Base-by-base conservation (phyloP, 2,797 vertebrate genomes). In the Steatocranus sp. region DNA sequence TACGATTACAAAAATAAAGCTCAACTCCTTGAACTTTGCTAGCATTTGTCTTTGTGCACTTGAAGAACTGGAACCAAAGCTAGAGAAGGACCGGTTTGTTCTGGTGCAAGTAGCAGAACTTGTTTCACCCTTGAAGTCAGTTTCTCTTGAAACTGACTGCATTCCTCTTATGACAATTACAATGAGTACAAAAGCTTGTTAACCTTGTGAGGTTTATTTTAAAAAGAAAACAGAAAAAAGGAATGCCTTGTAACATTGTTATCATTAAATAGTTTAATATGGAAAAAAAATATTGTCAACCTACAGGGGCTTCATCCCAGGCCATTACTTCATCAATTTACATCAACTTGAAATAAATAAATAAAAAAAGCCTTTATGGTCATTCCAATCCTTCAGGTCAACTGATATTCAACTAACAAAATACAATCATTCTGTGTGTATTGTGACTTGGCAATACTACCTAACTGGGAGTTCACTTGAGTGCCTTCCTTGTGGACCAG, bases 331-430 rank as follows among this genome's bases (percentile, higher is more conserved):
- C 75, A 86, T 82, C 48, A 84, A 18, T 9, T 34, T 41, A 82
- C 27, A 79, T 81, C 18, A 80, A 87, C 63, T 78, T 88, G 8
- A 87, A 90, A 88, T 88, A 89, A 91, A 94, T 91, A 48, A 56
- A 56, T 30, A 56, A 30, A 56, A 56, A 63, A 12, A 78, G 82
- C 14, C 38, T 75, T 79, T 43, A 73, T 49, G 75, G 36, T 77
- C 41, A 53, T 80, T 83, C 41, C 58, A 81, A 79, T 91, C 85
- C 85, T 89, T 91, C 48, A 85, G 32, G 41, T 48, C 79, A 83
- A 83, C 34, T 15, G 8, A 75, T 11, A 58, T n/a, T 83, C 66
- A 56, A 38, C 18, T 76, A 7, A 73, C 18, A 80, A 70, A 84
- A 83, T 14, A 6, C 36, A 46, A 75, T 80, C 18, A 53, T 54